A percentile compares a stretch with the other conserved stretches of the same genome.
These are phyloP conservation scores for Chaetodon trifascialis DNA, from an alignment of 2,113 vertebrate genomes.

Conservation along the genomic window DNA sequence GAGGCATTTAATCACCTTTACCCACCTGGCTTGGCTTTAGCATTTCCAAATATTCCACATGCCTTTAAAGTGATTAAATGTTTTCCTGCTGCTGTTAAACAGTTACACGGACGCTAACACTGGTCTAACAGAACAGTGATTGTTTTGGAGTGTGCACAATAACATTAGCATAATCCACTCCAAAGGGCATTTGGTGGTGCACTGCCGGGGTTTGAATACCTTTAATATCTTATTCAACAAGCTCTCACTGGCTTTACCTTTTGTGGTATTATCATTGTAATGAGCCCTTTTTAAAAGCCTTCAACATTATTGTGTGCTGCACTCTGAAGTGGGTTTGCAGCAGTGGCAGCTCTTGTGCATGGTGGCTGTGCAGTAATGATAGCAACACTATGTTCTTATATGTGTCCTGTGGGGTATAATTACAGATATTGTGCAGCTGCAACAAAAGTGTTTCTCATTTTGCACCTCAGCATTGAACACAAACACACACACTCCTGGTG, in stretches of 20 bases:
- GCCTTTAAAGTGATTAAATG: constrained; percentile 17
- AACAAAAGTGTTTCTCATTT: constrained; percentile 52
- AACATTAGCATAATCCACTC: constrained; percentile 41
- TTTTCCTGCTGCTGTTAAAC: neutral
- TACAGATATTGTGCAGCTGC: constrained; percentile 61
- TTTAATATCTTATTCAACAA: constrained; percentile 30
- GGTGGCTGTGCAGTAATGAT: constrained; percentile 20
- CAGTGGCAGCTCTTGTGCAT: constrained; percentile 8
- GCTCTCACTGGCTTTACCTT: constrained; percentile 33
- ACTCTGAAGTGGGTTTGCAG: constrained; percentile 24
- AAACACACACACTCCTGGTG: constrained; percentile 43
- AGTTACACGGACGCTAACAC: neutral
- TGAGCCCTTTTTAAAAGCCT: constrained; percentile 37
- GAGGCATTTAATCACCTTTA: neutral
- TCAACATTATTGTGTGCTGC: constrained; percentile 9
- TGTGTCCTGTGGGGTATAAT: constrained; percentile 63
- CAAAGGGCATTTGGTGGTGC: constrained; percentile 19
- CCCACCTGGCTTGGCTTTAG: neutral
- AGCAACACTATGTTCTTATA: constrained; percentile 12
- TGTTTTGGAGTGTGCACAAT: constrained; percentile 15
- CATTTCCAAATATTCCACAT: neutral
- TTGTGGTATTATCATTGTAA: constrained; percentile 33
- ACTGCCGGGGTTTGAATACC: constrained; percentile 20
- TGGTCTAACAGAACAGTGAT: neutral
- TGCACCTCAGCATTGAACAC: constrained; percentile 23